Base-by-base conservation (phyloP, 2,113 vertebrate species). In the Bubalus kerabau region DNA sequence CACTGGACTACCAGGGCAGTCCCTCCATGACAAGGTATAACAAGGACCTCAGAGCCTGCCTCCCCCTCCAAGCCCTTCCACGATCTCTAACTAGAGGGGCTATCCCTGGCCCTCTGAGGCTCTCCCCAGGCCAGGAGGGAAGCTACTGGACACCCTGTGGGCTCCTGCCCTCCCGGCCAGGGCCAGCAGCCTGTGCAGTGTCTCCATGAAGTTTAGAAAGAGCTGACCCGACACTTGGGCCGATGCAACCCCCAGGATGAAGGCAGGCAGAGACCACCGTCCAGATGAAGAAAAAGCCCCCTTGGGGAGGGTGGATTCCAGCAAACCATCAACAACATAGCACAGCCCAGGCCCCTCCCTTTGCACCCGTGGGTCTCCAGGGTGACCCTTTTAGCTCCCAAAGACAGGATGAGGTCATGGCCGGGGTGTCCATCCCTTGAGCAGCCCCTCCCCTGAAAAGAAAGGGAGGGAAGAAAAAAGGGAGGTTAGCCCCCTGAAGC, bases 141-240 rank as follows among this genome's bases (percentile, higher is more conserved):
- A 57, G 52, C 56, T 40, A 3, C 13, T 30, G 9, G 17, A 71
- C 2, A 16, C 9, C 17, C 2, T 2, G 9, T 2, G 7, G 54
- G 6, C 57, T 10, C 13, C 85, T 50, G 60, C 8, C 57, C n/a
- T 30, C 28, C 40, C 23, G 1, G 40, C 28, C 15, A 46, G 32
- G 23, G 59, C 24, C 30, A 11, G 26, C 46, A 40, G 21, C 23
- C 81, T 15, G 0, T 24, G 16, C 23, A 2, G 7, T 16, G 32
- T 30, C 36, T 36, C 74, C 43, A 28, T 43, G 52, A 88, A 67
- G 13, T 57, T 3, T 60, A 57, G n/a, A 57, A 94, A 88, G 10
- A 28, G 19, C n/a, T 1, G 3, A n/a, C 4, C 46, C 0, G 0
- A 54, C 13, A 46, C 52, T 67, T 21, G 4, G 23, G 23, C n/a